phyloP scores from a whole-genome alignment of 92 coral and sea anemone species.

The Metridium senile region DNA sequence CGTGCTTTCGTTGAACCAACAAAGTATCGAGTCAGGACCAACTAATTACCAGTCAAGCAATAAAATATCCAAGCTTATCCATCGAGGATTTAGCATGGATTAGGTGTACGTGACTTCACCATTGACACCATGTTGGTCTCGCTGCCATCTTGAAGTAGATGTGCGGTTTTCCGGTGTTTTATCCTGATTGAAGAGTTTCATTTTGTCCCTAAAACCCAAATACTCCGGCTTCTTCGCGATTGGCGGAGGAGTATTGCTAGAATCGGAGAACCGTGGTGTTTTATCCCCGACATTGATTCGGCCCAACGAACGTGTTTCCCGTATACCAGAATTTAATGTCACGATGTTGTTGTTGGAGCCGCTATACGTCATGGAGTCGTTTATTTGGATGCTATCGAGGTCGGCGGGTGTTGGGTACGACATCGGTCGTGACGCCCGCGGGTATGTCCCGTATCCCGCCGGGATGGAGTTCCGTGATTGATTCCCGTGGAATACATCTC shows the following conservation, averaged over 20 bases:
- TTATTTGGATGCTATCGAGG: constrained; percentile 51
- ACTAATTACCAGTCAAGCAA: not conserved
- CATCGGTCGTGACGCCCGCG: constrained; percentile 72
- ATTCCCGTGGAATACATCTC: constrained; percentile 39
- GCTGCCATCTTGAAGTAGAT: constrained; percentile 83
- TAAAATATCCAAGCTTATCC: too few species aligned
- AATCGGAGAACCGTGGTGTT: constrained; percentile 60
- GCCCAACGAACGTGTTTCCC: constrained; percentile 67
- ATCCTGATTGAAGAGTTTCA: constrained; percentile 85
- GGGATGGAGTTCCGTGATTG: constrained; percentile 47
- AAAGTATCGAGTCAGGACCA: not conserved
- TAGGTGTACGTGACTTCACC: constrained; percentile 48
- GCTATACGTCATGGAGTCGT: constrained; percentile 54
- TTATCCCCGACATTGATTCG: constrained; percentile 56
- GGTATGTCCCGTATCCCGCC: constrained; percentile 74
- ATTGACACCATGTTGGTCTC: constrained; percentile 56
- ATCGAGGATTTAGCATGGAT: too few species aligned
- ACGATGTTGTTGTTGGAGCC: constrained; percentile 66
- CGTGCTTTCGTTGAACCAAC: not conserved
- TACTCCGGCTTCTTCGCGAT: constrained; percentile 79
- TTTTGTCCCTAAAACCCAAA: constrained; percentile 82
- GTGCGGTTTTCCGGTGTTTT: constrained; percentile 67
- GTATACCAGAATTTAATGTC: constrained; percentile 49
- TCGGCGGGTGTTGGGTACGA: constrained; percentile 67
- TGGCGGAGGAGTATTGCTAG: constrained; percentile 70